Conservation (phyloP, 2,888 invertebrate genomes). For the Ditylenchus weischeri region DNA sequence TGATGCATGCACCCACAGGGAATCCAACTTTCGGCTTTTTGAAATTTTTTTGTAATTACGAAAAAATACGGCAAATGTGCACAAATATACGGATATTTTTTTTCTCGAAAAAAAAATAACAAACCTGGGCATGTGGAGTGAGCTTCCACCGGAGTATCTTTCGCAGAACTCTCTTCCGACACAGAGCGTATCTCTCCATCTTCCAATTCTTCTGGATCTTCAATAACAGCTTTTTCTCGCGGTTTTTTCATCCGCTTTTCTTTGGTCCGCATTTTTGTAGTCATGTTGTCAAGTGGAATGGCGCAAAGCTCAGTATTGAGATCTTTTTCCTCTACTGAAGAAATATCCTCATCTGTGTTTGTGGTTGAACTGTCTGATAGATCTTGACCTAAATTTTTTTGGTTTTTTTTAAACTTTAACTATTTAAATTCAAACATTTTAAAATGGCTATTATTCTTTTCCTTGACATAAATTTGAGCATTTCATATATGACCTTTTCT, state of each 20-base stretch:
- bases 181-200: conserved; percentile 20
- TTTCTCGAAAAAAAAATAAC: no score
- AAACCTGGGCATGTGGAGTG: no score
- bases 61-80: no score
- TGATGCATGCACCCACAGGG: no score
- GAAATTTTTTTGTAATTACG: no score
- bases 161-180: background rate
- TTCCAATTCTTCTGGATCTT: conserved; percentile 12
- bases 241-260: background rate
- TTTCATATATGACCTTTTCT: conserved; percentile 13
- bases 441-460: conserved; percentile 19
- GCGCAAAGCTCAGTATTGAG: background rate
- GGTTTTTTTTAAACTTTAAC: conserved; percentile 4
- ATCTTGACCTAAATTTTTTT: conserved; percentile 16
- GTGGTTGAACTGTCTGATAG: conserved; percentile 21
- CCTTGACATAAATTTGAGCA: conserved; percentile 22
- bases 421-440: conserved; percentile 13
- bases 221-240: conserved; percentile 3
- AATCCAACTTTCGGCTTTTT: no score
- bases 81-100: no score
- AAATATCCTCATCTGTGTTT: background rate
- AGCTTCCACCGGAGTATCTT: background rate
- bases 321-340: background rate
- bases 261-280: background rate
- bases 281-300: background rate